phyloP scores from a whole-genome alignment of 2,113 vertebrate species.

The Nycticryphes semicollaris region DNA sequence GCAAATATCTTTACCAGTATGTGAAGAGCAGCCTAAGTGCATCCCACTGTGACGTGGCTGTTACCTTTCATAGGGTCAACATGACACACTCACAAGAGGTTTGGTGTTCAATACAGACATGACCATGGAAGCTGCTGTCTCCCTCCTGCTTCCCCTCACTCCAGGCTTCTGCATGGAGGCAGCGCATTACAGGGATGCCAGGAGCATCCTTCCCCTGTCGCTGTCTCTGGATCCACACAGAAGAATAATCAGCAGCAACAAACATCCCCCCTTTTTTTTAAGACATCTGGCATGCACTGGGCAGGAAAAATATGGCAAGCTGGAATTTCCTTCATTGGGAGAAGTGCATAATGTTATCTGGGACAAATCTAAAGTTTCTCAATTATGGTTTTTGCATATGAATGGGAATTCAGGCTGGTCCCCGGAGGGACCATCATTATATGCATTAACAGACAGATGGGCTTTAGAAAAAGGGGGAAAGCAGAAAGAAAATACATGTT shows the following conservation, averaged over 20 bases:
- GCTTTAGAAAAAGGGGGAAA: slow-evolving; percentile 72
- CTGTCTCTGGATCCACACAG: neutral
- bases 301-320: neutral
- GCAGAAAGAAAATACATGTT: slow-evolving; percentile 69
- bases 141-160: neutral
- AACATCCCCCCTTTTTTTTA: neutral
- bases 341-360: slow-evolving; percentile 17
- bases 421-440: slow-evolving; percentile 66
- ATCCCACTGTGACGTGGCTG: accelerated
- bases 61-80: neutral
- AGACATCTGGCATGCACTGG: neutral
- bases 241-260: neutral
- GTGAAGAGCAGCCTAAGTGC: neutral
- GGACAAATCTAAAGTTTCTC: slow-evolving; percentile 58
- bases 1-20: neutral
- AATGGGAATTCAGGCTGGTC: slow-evolving; percentile 70
- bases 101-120: accelerated
- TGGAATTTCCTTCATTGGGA: slow-evolving; percentile 29
- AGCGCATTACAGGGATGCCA: accelerated
- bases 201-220: neutral
- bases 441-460: slow-evolving; percentile 77
- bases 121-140: neutral
- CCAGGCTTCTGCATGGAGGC: accelerated
- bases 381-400: slow-evolving; percentile 55
- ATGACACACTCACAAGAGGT: accelerated